These are phyloP conservation scores for Ephydatia muelleri DNA, from an alignment of 37 sponge, comb jelly and placozoan species.

Conservation along the genomic window DNA sequence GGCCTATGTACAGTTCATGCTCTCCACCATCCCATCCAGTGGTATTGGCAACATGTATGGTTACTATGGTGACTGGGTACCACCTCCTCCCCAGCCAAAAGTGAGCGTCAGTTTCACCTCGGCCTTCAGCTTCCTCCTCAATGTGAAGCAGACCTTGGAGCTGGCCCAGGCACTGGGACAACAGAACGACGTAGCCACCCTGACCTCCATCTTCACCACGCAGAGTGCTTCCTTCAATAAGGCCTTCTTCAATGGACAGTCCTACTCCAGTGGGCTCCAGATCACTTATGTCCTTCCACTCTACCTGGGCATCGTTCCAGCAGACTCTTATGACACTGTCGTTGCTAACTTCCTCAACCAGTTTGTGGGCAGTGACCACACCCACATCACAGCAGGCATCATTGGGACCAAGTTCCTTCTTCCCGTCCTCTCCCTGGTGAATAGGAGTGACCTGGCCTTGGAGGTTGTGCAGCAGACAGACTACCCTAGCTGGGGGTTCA, in stretches of 20 bases:
- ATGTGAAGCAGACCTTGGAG: conserved; percentile 40
- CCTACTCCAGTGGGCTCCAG: conserved; percentile 51
- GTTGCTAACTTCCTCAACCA: conserved; percentile 33
- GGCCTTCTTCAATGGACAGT: conserved; percentile 22
- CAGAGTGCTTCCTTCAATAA: conserved; percentile 40
- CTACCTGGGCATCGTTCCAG: conserved; percentile 43
- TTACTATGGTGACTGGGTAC: conserved; percentile 77
- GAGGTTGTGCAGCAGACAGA: conserved; percentile 52
- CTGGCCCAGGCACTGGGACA: conserved; percentile 33
- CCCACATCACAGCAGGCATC: conserved; percentile 60
- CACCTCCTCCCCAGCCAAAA: conserved; percentile 58
- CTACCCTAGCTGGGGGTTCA: conserved; percentile 77
- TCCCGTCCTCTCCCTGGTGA: conserved; percentile 31
- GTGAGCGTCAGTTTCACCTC: conserved; percentile 39
- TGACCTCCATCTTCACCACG: not conserved
- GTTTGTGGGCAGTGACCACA: conserved; percentile 17
- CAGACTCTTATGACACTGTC: not conserved
- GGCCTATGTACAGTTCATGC: conserved; percentile 31
- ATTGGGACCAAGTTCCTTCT: conserved; percentile 51
- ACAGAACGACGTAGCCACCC: not conserved
- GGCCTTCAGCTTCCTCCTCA: conserved; percentile 56
- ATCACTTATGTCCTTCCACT: conserved; percentile 58
- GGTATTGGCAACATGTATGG: conserved; percentile 46
- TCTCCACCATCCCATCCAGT: conserved; percentile 29
- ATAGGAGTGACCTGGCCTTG: conserved; percentile 45